Evolutionary conservation across 2,888 invertebrate species (phyloP).

Genomic region (Byasa hedistus): DNA sequence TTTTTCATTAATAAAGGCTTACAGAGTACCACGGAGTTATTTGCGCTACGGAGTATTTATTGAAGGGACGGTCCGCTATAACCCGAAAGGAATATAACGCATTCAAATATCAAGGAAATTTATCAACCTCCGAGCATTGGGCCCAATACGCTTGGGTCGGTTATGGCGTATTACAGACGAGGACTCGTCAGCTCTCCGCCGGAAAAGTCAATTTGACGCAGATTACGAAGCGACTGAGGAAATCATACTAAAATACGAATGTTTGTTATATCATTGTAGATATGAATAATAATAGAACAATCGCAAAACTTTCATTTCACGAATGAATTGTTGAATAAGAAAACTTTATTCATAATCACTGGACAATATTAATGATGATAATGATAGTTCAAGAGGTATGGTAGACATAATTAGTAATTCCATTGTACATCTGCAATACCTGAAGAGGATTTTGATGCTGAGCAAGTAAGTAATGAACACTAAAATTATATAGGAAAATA

Average conservation of each 20-base stretch:
- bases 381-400: too few relatives aligned
- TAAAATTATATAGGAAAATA: background rate
- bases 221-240: conserved; percentile 65
- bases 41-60: conserved; percentile 58
- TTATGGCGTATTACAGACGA: conserved; percentile 73
- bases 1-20: conserved; percentile 62
- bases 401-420: too few relatives aligned
- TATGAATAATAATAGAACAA: conserved; percentile 50
- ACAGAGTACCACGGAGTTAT: conserved; percentile 54
- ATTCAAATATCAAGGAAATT: conserved; percentile 77
- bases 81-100: conserved; percentile 68
- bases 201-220: conserved; percentile 77
- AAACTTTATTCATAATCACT: background rate
- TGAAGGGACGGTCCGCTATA: conserved; percentile 59
- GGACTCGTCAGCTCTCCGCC: conserved; percentile 70
- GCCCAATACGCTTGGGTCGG: conserved; percentile 74
- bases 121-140: conserved; percentile 70
- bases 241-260: conserved; percentile 62
- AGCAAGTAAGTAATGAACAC: background rate
- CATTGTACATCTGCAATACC: background rate
- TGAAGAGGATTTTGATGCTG: background rate
- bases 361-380: too few relatives aligned
- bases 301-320: conserved; percentile 10
- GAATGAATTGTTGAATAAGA: background rate
- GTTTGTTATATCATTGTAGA: conserved; percentile 50